phyloP scores from a whole-genome alignment of 2,888 invertebrate genomes.

The Stratiomys singularior region DNA sequence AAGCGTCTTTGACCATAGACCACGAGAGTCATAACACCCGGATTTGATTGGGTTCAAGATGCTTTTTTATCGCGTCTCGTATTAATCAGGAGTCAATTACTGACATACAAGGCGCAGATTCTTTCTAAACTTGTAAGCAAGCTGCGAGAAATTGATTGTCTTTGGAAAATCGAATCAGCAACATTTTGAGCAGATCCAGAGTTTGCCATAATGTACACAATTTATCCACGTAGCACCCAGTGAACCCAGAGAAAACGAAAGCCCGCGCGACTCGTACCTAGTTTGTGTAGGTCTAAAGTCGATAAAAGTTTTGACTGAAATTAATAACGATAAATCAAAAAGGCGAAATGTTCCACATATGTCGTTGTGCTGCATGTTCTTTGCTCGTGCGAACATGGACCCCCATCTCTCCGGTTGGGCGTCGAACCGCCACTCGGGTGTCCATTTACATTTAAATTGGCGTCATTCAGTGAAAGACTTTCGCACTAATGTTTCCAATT shows the following conservation, averaged over 20 bases:
- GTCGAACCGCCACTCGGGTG: neutral
- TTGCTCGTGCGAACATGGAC: neutral
- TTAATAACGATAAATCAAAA: conserved; percentile 37
- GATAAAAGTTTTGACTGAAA: conserved; percentile 13
- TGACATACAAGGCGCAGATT: neutral
- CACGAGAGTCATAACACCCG: conserved; percentile 32
- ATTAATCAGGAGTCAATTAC: neutral
- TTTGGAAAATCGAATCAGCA: neutral
- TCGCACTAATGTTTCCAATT: conserved; percentile 37
- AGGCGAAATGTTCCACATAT: conserved; percentile 35
- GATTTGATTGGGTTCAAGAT: conserved; percentile 29
- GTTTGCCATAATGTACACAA: conserved; percentile 4
- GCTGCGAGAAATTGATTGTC: neutral
- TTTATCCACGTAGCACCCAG: conserved; percentile 7
- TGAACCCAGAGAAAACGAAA: conserved; percentile 2
- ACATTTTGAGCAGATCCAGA: neutral
- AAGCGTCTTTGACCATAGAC: neutral
- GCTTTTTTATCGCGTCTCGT: neutral
- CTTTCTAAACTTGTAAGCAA: neutral
- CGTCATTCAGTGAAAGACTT: conserved; percentile 30
- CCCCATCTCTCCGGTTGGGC: neutral
- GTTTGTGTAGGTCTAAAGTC: neutral
- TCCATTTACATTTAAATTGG: conserved; percentile 14
- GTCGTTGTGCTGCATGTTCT: conserved; percentile 4
- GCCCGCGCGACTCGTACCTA: neutral